A percentile compares a stretch with the other conserved stretches of the same genome.
These are phyloP conservation scores for Agonopterix arenella DNA, from an alignment of 2,888 invertebrate species.

Conservation along the genomic window DNA sequence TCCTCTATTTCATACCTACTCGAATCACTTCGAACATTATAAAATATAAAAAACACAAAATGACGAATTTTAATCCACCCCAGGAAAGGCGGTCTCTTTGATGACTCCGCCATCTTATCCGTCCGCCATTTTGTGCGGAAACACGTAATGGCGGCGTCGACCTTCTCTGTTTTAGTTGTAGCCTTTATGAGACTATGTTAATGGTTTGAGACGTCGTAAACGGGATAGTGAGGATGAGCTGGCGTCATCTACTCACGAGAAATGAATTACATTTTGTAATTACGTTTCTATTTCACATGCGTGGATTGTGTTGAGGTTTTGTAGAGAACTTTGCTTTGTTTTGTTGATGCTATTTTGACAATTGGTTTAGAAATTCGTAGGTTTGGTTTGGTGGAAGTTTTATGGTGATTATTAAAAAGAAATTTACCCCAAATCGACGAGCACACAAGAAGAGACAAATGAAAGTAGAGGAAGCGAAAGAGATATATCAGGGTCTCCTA, in stretches of 20 bases:
- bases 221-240: constrained; percentile 5
- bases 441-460: no score
- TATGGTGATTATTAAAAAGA: no score
- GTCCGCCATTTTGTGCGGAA: constrained; percentile 9
- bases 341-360: no score
- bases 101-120: constrained; percentile 5
- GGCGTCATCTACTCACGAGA: constrained; percentile 1
- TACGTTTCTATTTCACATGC: constrained; percentile 3
- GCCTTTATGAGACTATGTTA: constrained; percentile 22
- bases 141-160: constrained; percentile 8
- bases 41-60: no score
- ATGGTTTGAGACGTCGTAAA: constrained; percentile 24
- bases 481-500: no score
- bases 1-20: no score
- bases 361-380: no score
- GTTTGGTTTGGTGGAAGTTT: no score
- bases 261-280: constrained; percentile 2
- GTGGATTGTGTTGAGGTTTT: background rate
- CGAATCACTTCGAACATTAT: no score
- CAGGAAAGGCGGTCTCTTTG: constrained; percentile 3
- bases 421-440: no score
- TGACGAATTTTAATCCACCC: background rate
- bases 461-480: no score
- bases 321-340: no score
- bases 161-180: constrained; percentile 21